These are phyloP conservation scores for human DNA, from an alignment of 2,113 vertebrate species.

Conservation along the genomic window GRCh38 chr5:147660501-147661000, in stretches of 20 bases:
- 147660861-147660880: background rate
- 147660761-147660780: background rate
- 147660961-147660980: slow-evolving; percentile 98
- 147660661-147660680: background rate
- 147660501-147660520: background rate
- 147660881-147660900: background rate
- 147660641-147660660: background rate
- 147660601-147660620: background rate
- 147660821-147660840: background rate
- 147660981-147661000: slow-evolving; percentile 98
- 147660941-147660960: slow-evolving; percentile 94
- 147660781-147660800: background rate
- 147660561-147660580: background rate
- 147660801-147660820: background rate
- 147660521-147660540: background rate
- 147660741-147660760: background rate
- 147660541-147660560: background rate
- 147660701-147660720: background rate
- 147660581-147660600: background rate
- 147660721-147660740: background rate
- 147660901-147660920: background rate
- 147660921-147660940: slow-evolving; percentile 48
- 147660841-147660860: background rate
- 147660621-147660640: background rate
- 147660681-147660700: background rate